Evolutionary conservation across 92 coral and sea anemone species (phyloP).

Genomic region (Umimayanthus kanabou): DNA sequence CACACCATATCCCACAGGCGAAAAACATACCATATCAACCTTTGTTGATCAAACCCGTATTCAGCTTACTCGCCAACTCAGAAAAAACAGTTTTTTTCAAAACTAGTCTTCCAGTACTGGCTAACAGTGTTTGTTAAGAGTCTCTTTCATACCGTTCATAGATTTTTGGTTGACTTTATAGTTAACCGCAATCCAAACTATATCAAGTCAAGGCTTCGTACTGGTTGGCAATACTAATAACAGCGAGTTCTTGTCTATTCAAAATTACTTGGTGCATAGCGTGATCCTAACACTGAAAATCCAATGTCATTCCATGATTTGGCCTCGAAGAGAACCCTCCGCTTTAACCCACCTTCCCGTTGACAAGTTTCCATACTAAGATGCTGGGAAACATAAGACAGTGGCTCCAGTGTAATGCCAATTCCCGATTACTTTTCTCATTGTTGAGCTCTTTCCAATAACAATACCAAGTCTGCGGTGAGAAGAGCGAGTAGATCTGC

Average conservation of each 20-base stretch:
- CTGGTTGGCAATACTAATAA: no score
- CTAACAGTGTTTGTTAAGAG: no score
- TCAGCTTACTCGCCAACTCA: no score
- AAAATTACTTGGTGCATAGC: slow-evolving; percentile 40
- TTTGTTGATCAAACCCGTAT: no score
- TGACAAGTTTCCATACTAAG: slow-evolving; percentile 1
- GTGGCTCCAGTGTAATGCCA: slow-evolving; percentile 76
- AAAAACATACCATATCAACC: no score
- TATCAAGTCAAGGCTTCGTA: no score
- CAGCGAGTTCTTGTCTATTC: background rate
- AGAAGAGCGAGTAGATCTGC: slow-evolving; percentile 83
- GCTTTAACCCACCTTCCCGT: background rate
- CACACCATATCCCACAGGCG: no score
- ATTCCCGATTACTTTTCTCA: slow-evolving; percentile 73
- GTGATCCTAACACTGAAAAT: slow-evolving; percentile 68
- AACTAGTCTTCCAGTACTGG: no score
- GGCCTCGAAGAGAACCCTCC: slow-evolving; percentile 39
- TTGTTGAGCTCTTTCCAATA: slow-evolving; percentile 73
- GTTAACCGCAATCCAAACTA: no score
- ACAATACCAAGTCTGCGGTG: slow-evolving; percentile 87
- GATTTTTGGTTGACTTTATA: no score
- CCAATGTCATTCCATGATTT: slow-evolving; percentile 88
- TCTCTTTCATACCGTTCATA: no score
- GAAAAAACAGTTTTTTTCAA: no score
- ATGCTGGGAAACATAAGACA: slow-evolving; percentile 45